These are phyloP conservation scores for Magallana angulata DNA, from an alignment of 1,140 invertebrate genomes.

Conservation along the genomic window DNA sequence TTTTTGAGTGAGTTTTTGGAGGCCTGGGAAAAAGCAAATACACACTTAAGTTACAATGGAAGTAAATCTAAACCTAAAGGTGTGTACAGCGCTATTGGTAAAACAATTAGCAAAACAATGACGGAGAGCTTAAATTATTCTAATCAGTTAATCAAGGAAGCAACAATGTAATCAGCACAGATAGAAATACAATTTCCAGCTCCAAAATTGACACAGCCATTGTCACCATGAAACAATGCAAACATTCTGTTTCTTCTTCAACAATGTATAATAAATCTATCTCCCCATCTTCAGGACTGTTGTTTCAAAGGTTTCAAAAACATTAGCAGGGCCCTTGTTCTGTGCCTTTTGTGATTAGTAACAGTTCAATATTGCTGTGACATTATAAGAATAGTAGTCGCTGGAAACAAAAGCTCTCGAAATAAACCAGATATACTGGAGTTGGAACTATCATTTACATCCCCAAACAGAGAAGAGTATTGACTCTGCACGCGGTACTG, in stretches of 20 bases:
- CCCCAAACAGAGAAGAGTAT: neutral
- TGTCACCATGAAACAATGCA: constrained; percentile 6
- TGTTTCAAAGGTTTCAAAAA: constrained; percentile 32
- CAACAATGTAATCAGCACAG: constrained; percentile 15
- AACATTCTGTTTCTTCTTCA: constrained; percentile 36
- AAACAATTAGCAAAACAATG: constrained; percentile 1
- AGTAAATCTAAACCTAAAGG: neutral
- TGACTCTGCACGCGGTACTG: neutral
- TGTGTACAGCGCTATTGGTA: constrained; percentile 2
- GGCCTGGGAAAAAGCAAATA: constrained; percentile 12
- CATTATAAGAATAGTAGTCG: neutral
- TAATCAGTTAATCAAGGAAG: constrained; percentile 3
- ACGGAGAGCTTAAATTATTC: neutral
- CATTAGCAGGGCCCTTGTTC: constrained; percentile 9
- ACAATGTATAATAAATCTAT: neutral
- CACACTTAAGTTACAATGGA: neutral
- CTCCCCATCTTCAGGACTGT: neutral
- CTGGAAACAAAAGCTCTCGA: neutral
- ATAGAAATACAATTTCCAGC: constrained; percentile 5
- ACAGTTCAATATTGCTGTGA: neutral
- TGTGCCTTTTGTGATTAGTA: constrained; percentile 6
- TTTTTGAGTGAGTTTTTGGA: neutral
- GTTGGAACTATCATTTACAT: constrained; percentile 10
- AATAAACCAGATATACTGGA: neutral
- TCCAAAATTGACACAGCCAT: neutral